Base-by-base conservation (phyloP, 2,888 invertebrate species). In the Dexiosoma caninum region DNA sequence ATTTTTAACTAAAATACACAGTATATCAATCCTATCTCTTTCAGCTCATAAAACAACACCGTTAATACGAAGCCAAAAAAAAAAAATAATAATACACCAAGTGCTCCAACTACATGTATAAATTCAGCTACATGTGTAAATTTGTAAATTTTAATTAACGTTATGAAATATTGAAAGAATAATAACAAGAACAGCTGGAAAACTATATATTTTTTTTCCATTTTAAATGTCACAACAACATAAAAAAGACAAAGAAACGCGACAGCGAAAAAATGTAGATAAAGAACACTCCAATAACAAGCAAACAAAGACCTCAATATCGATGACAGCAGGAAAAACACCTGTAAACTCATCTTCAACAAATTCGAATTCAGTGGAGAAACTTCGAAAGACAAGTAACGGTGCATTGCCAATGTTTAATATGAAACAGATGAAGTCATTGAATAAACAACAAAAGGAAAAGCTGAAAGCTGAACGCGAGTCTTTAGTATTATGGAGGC, bases 401-500 rank as follows among this genome's bases (percentile, higher is more conserved):
- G 72, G 67, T 59, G 42, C 81, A 64, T 57, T 81, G 57, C 44
- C 49, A 51, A 51, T 59, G 70, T 75, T 69, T 82, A 84, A 79
- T 83, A 59, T 46, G 76, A 85, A 79, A 76, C 77, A 69, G 76
- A 57, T 62, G n/a, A 81, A 72, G 27, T 35, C 72, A 46, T 81
- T 84, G 60, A 78, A 79, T 72, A 87, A 83, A 83, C 85, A 85
- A 78, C 86, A 87, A 86, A 84, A 88, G 82, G 91, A 92, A 82
- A 90, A 89, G 79, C 92, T 92, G 82, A 90, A 90, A 86, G 87
- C 92, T 88, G 94, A 95, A 90, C 90, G 93, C 85, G 90, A 93
- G 90, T 86, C 91, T 82, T 87, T 96, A 83, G 96, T 97, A 82
- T 90, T 97, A 83, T 96, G 96, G 96, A 93, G 94, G 87, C 92